phyloP scores from a whole-genome alignment of 2,797 vertebrate species.

The Meda fulgida region DNA sequence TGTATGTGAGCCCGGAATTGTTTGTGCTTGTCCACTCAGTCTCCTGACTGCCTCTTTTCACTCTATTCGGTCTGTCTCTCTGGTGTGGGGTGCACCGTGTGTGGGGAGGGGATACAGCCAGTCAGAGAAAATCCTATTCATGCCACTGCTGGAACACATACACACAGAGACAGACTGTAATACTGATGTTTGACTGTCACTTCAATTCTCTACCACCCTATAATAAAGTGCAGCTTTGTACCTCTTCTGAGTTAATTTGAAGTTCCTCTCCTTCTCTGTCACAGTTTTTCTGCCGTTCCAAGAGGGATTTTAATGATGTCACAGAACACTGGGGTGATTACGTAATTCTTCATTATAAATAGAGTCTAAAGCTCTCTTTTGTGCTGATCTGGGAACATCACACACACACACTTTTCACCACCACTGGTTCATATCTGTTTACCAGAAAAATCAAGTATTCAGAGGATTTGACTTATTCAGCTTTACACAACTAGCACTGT shows the following conservation, averaged over 20 bases:
- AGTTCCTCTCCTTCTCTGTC: constrained; percentile 1
- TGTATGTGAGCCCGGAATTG: constrained; percentile 73
- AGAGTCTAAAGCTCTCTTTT: constrained; percentile 37
- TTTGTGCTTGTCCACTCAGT: constrained; percentile 75
- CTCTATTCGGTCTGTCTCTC: constrained; percentile 54
- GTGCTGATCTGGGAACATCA: constrained; percentile 41
- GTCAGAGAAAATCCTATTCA: constrained; percentile 55
- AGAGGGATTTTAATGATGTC: constrained; percentile 50
- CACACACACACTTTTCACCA: constrained; percentile 1
- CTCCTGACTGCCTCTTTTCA: constrained; percentile 52
- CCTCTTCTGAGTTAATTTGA: constrained; percentile 11
- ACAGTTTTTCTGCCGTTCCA: constrained; percentile 2
- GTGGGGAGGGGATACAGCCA: constrained; percentile 42
- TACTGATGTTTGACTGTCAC: constrained; percentile 18
- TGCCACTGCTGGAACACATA: constrained; percentile 39
- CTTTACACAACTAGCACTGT: neutral
- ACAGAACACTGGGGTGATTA: constrained; percentile 53
- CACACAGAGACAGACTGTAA: constrained; percentile 18
- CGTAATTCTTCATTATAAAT: constrained; percentile 49
- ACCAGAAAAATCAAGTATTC: constrained; percentile 9
- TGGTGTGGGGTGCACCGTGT: constrained; percentile 16
- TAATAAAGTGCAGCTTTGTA: constrained; percentile 15
- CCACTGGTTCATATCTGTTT: constrained; percentile 9
- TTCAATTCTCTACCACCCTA: constrained; percentile 25
- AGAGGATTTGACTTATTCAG: neutral